Evolutionary conservation across 1,140 invertebrate species (phyloP).

Genomic region (Diprion similis): DNA sequence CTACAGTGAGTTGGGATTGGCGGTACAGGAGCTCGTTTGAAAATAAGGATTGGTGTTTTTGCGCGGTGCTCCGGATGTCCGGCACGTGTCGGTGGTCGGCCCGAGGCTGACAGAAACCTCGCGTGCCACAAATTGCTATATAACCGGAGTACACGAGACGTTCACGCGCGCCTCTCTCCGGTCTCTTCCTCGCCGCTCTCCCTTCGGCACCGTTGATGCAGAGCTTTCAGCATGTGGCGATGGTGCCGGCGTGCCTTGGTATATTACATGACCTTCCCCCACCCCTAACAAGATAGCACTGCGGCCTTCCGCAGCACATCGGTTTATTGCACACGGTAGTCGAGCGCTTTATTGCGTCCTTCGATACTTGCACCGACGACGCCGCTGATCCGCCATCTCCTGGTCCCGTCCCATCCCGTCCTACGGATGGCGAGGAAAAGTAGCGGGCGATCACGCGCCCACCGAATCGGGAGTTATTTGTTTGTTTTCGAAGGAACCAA

Average conservation of each 20-base stretch:
- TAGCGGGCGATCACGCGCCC: no score
- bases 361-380: no score
- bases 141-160: slow-evolving; percentile 4
- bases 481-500: slow-evolving; percentile 1
- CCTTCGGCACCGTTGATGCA: no score
- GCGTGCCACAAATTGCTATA: slow-evolving; percentile 7
- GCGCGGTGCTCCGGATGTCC: slow-evolving; percentile 4
- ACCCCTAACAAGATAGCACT: background rate
- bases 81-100: background rate
- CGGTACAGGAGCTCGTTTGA: background rate
- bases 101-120: background rate
- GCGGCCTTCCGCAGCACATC: background rate
- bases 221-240: background rate
- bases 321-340: slow-evolving; percentile 5
- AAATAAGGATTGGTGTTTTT: background rate
- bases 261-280: slow-evolving; percentile 1
- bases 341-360: background rate
- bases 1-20: no score
- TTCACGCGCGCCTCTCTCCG: slow-evolving; percentile 1
- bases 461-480: slow-evolving; percentile 3
- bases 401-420: background rate
- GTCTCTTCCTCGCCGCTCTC: no score
- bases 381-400: background rate
- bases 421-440: background rate
- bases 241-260: background rate